A percentile compares a stretch with the other conserved stretches of the same genome.
phyloP scores from a whole-genome alignment of 2,113 vertebrate species.

The Motacilla tschutschensis region DNA sequence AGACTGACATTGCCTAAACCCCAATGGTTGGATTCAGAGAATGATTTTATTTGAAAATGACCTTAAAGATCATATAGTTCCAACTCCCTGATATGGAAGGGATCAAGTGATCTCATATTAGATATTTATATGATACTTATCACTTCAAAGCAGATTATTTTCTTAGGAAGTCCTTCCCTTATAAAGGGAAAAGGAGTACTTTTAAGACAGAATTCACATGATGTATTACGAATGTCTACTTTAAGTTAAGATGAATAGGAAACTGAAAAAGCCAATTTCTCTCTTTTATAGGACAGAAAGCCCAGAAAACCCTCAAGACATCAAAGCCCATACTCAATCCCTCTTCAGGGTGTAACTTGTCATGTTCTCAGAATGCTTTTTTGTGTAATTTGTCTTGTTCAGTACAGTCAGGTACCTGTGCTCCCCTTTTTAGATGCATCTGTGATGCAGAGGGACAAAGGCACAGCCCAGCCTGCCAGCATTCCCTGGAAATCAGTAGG shows the following conservation, averaged over 20 bases:
- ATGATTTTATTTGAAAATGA: background rate
- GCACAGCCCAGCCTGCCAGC: rapidly evolving
- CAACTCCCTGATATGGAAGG: background rate
- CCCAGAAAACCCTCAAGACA: background rate
- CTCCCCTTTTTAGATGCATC: background rate
- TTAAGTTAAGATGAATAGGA: background rate
- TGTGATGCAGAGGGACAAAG: background rate
- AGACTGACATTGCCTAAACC: background rate
- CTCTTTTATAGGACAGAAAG: background rate
- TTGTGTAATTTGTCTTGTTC: background rate
- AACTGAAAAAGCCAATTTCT: background rate
- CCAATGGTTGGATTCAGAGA: background rate
- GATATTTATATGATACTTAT: background rate
- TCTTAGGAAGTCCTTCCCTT: background rate
- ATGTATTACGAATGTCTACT: background rate
- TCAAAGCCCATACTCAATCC: background rate
- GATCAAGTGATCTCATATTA: background rate
- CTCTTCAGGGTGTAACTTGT: background rate
- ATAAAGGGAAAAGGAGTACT: background rate
- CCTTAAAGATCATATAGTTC: background rate
- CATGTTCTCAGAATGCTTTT: background rate
- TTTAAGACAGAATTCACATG: background rate
- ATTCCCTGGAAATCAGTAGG: background rate
- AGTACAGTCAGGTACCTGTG: background rate
- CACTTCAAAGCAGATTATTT: background rate